Base-by-base conservation (phyloP, 92 coral and sea anemone genomes). In the Parazoanthus atlanticus region DNA sequence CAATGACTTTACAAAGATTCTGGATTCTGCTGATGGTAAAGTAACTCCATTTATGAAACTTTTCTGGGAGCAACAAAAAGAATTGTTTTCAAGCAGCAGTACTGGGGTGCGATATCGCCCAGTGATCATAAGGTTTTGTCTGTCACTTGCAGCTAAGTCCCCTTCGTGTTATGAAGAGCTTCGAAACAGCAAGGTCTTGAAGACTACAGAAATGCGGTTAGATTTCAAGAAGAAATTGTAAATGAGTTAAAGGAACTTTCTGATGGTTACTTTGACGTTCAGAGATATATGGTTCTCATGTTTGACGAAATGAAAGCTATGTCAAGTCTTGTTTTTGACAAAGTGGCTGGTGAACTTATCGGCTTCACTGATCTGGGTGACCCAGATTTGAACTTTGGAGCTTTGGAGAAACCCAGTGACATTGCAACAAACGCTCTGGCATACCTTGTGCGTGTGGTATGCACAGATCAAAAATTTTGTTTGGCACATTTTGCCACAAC, bases 401-500 rank as follows among this genome's bases (percentile, higher is more conserved):
- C 82, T 8, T 49, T 91, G 69, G 93, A 91, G 49, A 91, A 89
- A 84, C 71, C 58, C 26, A 91, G 89, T 78, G 89, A 89, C 28
- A 40, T 88, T 77, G 93, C 91, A 21, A 26, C 91, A 41, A 91
- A 88, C 78, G 91, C 89, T 16, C 66, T 91, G 29, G 80, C 81
- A 28, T 91, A 88, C 66, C 79, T 92, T 47, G 89, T 90, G 30
- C 36, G 93, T 3, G 93, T 93, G 0, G 90, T 90, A 17, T 88
- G 91, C 76, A 93, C 93, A 46, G 85, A 85, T 41, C 80, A 90
- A 1, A 90, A 93, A 78, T 88, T 84, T 74, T 30, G 65, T 43
- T 54, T 93, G 76, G 95, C 90, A 32, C 69, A 88, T 90, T 93
- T 93, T 85, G 95, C 95, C 11, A 93, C 95, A 0, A 86, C 91